Evolutionary conservation across 2,113 vertebrate genomes (phyloP).

Genomic region (Cyanoramphus novaezelandiae): DNA sequence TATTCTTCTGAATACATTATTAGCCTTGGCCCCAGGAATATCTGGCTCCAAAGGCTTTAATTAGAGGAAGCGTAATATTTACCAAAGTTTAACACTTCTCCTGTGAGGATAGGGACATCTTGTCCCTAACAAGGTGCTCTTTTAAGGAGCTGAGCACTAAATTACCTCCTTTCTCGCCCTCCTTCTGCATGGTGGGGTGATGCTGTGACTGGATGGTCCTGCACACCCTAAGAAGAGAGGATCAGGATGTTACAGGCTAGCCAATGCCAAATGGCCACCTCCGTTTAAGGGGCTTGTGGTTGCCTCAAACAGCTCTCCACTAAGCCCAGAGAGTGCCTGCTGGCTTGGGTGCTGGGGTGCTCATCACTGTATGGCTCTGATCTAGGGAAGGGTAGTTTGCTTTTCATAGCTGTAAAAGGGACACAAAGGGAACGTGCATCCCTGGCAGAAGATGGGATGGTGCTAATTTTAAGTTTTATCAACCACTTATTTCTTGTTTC

Average conservation of each 20-base stretch:
- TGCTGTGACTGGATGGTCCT: fast-evolving
- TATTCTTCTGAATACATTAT: constrained; percentile 61
- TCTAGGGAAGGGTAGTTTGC: neutral
- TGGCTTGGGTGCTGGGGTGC: fast-evolving
- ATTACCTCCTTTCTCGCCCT: neutral
- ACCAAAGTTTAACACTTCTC: neutral
- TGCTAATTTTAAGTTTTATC: neutral
- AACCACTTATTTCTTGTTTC: neutral
- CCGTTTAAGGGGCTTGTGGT: fast-evolving
- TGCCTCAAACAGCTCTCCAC: fast-evolving
- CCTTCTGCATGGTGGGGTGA: neutral
- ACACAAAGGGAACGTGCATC: neutral
- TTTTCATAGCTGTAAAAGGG: neutral
- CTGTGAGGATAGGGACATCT: neutral
- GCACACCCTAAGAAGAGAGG: fast-evolving
- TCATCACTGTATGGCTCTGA: neutral
- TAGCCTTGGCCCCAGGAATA: constrained; percentile 61
- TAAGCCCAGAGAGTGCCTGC: fast-evolving
- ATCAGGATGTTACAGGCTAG: fast-evolving
- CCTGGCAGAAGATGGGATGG: neutral
- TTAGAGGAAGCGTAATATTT: constrained; percentile 70
- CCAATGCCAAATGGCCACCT: neutral
- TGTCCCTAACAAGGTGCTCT: neutral
- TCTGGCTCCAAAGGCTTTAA: constrained; percentile 68
- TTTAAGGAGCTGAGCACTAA: neutral